Evolutionary conservation across 1,140 invertebrate genomes (phyloP), one percentile per base, ranked within the genome.

Genomic region (Protaetia brevitarsis): DNA sequence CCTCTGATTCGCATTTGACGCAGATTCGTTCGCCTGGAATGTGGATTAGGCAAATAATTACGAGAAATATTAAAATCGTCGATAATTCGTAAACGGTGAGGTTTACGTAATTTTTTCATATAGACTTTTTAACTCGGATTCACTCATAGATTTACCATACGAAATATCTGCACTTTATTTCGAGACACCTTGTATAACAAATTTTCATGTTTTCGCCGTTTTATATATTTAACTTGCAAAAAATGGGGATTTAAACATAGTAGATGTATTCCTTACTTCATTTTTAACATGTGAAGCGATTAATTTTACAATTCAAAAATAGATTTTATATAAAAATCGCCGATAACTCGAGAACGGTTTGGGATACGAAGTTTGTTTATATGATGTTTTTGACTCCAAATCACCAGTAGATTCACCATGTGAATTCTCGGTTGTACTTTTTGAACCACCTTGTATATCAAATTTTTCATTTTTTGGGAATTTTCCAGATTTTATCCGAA

Each of bases 1-100:
- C 91, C 69, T 90, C 88, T 2, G 86, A 83, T 75, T 93, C 89
- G 75, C 92, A 94, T 58, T 85, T 82, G 1, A 91, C 87, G 72
- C 89, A 90, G 0, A 93, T 87, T 28, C 84, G 82, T 72, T 86
- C 84, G 69, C 89, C 90, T 90, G 77, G 16, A 78, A 79, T 61
- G 31, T n/a, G n/a, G n/a, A n/a, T n/a, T n/a, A 34, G n/a, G n/a
- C 31, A 34, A 34, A 34, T 34, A 7, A 7, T 7, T 6, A 34
- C 31, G 30, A 28, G 11, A 59, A 59, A 29, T 8, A 59, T 10
- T 23, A 21, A 51, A 19, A 37, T 16, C 11, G n/a, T 37, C 5
- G 5, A 11, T 11, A 37, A 37, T 10, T 2, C 34, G 16, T 13
- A 13, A 11, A 37, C n/a, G 16, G 16, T 10, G 16, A 37, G 1